Conservation (phyloP, 2,888 invertebrate species). For the Melinaea marsaeus region DNA sequence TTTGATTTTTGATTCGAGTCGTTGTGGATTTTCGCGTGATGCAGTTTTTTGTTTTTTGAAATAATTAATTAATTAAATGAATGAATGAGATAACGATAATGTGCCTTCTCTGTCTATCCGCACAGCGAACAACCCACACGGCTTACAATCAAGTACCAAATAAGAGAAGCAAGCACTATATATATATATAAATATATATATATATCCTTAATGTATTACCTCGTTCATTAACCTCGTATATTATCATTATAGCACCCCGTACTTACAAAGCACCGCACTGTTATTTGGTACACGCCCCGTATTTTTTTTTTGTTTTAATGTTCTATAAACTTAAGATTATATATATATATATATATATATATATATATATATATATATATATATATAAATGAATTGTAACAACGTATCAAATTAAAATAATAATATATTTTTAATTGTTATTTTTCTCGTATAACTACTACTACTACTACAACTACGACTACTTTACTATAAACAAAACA, state of each 20-base stretch:
- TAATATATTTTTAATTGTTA: constrained; percentile 70
- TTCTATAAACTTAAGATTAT: not conserved
- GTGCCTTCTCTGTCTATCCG: constrained; percentile 29
- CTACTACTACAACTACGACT: constrained; percentile 45
- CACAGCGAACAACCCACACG: constrained; percentile 7
- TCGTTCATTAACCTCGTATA: constrained; percentile 70
- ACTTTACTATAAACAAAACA: too few species aligned
- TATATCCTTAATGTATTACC: constrained; percentile 60
- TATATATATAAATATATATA: too few species aligned
- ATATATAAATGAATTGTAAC: constrained; percentile 55
- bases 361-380: constrained; percentile 40
- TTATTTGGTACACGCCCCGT: constrained; percentile 70
- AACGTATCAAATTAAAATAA: constrained; percentile 66
- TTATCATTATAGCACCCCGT: constrained; percentile 61
- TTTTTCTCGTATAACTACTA: constrained; percentile 62
- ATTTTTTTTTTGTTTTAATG: constrained; percentile 45
- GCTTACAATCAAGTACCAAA: constrained; percentile 55
- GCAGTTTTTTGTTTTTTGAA: constrained; percentile 7
- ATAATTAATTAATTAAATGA: not conserved
- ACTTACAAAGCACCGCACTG: constrained; percentile 73
- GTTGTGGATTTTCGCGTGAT: constrained; percentile 12
- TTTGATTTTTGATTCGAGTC: not conserved
- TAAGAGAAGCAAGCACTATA: constrained; percentile 51
- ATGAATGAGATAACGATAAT: constrained; percentile 15
- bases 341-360: constrained; percentile 24